Conservation (phyloP, 2,797 vertebrate genomes). For the Naso thynnoides region DNA sequence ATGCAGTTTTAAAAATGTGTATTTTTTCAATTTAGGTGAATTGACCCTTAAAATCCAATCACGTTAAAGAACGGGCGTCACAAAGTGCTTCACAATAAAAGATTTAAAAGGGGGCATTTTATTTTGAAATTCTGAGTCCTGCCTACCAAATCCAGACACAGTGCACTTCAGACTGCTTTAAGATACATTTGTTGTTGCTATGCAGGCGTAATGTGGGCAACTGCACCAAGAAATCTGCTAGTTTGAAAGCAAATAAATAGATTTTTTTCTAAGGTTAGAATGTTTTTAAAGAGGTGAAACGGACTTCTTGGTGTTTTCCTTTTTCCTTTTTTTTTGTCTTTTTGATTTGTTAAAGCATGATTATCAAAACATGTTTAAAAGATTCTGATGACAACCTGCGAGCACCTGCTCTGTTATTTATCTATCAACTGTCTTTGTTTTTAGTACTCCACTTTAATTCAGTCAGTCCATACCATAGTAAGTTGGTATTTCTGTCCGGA, state of each 20-base stretch:
- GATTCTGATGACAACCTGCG: slow-evolving; percentile 63
- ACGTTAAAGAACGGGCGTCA: too few species aligned
- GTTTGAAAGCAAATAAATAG: slow-evolving; percentile 1
- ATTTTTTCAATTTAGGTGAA: slow-evolving; percentile 7
- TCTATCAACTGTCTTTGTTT: slow-evolving; percentile 85
- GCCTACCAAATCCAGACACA: slow-evolving; percentile 1
- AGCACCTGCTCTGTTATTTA: slow-evolving; percentile 79
- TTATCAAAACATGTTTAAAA: slow-evolving; percentile 52
- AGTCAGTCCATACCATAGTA: slow-evolving; percentile 87
- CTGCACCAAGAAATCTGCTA: slow-evolving; percentile 61
- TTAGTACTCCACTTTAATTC: slow-evolving; percentile 86
- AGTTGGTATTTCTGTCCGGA: slow-evolving; percentile 84
- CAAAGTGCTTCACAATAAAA: too few species aligned
- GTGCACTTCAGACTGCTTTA: slow-evolving; percentile 33
- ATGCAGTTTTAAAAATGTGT: too few species aligned
- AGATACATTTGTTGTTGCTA: slow-evolving; percentile 29
- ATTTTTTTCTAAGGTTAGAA: neutral
- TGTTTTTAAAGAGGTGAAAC: neutral
- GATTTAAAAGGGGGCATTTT: neutral
- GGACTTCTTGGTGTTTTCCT: slow-evolving; percentile 65
- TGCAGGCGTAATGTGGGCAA: slow-evolving; percentile 26
- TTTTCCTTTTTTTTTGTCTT: slow-evolving; percentile 55
- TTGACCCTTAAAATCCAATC: neutral
- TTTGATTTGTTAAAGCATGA: slow-evolving; percentile 61
- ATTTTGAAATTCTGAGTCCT: slow-evolving; percentile 6